These are phyloP conservation scores for Bombus pascuorum DNA, from an alignment of 1,140 invertebrate genomes.

Conservation along the genomic window DNA sequence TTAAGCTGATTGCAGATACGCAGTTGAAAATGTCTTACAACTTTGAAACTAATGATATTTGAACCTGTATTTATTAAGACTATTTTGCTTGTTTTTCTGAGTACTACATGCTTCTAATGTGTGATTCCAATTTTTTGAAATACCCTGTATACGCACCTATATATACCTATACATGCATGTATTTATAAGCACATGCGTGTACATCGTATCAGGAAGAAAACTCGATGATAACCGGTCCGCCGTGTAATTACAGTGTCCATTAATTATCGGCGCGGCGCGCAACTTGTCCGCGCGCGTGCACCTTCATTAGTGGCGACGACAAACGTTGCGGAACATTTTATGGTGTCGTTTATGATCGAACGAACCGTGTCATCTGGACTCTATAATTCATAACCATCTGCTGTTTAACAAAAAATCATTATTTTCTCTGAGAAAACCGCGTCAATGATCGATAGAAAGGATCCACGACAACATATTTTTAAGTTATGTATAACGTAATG, in stretches of 20 bases:
- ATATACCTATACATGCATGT: not conserved
- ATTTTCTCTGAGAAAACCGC: not conserved
- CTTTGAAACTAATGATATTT: too few relatives aligned
- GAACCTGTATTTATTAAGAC: too few relatives aligned
- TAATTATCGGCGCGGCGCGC: constrained; percentile 35
- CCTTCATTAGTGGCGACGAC: constrained; percentile 50
- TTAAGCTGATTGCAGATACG: too few relatives aligned
- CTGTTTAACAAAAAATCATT: too few relatives aligned
- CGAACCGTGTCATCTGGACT: not conserved
- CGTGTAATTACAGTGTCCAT: constrained; percentile 52
- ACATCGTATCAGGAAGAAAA: constrained; percentile 47
- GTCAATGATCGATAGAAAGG: not conserved
- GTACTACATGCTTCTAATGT: too few relatives aligned
- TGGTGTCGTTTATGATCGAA: constrained; percentile 41
- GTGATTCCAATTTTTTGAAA: not conserved
- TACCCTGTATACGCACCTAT: not conserved
- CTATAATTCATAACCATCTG: constrained; percentile 12
- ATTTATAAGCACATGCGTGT: too few relatives aligned
- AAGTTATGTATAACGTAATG: not conserved
- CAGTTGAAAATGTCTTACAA: too few relatives aligned
- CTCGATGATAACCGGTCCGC: constrained; percentile 49
- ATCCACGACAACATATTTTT: not conserved
- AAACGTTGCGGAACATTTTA: constrained; percentile 44
- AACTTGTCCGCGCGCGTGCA: constrained; percentile 40
- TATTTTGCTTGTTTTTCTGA: too few relatives aligned